These are phyloP conservation scores for Biston betularia DNA, from an alignment of 2,888 invertebrate species.

Conservation along the genomic window DNA sequence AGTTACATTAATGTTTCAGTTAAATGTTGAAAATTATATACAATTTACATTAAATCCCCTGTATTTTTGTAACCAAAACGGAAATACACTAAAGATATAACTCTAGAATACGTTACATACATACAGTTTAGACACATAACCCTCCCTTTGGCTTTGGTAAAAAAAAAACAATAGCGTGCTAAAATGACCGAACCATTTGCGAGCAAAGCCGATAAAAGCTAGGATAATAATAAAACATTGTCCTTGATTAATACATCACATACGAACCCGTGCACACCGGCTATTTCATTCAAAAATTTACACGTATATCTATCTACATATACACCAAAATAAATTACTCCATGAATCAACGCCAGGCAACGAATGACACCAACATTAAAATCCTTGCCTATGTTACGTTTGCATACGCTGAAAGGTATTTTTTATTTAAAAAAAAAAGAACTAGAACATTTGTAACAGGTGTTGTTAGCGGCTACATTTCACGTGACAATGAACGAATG, in stretches of 20 bases:
- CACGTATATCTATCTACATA: not conserved
- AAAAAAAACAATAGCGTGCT: no score
- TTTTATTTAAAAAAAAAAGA: constrained; percentile 43
- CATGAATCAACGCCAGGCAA: constrained; percentile 61
- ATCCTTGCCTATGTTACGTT: constrained; percentile 35
- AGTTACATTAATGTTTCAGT: no score
- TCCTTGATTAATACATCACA: constrained; percentile 4
- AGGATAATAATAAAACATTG: not conserved
- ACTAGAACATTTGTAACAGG: constrained; percentile 55
- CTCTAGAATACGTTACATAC: no score
- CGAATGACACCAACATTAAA: constrained; percentile 54
- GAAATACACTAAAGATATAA: no score
- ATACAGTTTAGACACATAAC: no score
- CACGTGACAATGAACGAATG: constrained; percentile 53
- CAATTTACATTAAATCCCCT: no score
- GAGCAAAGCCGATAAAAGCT: no score
- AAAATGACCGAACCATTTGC: no score
- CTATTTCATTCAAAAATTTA: constrained; percentile 7
- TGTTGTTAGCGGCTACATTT: constrained; percentile 60
- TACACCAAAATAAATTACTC: constrained; percentile 55
- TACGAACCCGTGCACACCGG: not conserved
- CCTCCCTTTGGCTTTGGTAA: no score
- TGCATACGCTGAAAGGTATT: constrained; percentile 22
- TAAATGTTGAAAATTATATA: no score
- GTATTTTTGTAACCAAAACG: no score